phyloP scores from a whole-genome alignment of 2,797 vertebrate genomes.

The Adrianichthys oophorus region DNA sequence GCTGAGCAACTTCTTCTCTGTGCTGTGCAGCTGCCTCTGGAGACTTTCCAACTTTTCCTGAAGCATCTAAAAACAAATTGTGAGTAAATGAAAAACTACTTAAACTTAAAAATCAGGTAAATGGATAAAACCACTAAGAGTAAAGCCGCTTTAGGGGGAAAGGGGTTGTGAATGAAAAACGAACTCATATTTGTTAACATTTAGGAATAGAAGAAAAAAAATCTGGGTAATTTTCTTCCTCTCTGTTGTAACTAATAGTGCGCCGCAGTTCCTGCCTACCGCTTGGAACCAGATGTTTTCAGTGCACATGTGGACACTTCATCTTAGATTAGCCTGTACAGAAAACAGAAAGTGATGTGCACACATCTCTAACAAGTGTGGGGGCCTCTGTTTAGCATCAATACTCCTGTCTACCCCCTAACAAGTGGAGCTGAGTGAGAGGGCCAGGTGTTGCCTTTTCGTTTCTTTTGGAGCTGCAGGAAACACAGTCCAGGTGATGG shows the following conservation, averaged over 20 bases:
- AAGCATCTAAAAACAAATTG: slow-evolving; percentile 77
- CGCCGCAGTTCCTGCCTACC: slow-evolving; percentile 57
- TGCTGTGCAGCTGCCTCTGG: slow-evolving; percentile 70
- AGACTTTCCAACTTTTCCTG: slow-evolving; percentile 84
- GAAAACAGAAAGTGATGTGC: slow-evolving; percentile 40
- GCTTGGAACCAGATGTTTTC: slow-evolving; percentile 73
- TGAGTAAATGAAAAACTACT: slow-evolving; percentile 18
- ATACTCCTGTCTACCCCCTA: slow-evolving; percentile 19
- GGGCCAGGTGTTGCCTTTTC: slow-evolving; percentile 60
- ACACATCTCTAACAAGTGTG: slow-evolving; percentile 23
- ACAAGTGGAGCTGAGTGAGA: slow-evolving; percentile 49
- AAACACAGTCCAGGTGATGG: slow-evolving; percentile 63
- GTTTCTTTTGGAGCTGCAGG: slow-evolving; percentile 33
- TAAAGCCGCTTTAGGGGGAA: too few relatives aligned
- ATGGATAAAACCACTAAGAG: too few relatives aligned
- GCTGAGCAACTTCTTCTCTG: slow-evolving; percentile 84
- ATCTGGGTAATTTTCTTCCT: slow-evolving; percentile 13
- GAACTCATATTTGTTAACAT: slow-evolving; percentile 21
- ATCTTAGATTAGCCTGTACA: slow-evolving; percentile 58
- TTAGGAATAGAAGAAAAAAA: slow-evolving; percentile 18
- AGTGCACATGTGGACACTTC: slow-evolving; percentile 66
- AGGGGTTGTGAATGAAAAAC: too few relatives aligned
- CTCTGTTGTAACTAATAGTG: slow-evolving; percentile 57
- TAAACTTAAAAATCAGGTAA: neutral
- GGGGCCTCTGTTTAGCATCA: slow-evolving; percentile 50